A percentile compares a stretch with the other conserved stretches of the same genome.
Conservation (phyloP, 2,113 vertebrate species). For the Burhinus oedicnemus region DNA sequence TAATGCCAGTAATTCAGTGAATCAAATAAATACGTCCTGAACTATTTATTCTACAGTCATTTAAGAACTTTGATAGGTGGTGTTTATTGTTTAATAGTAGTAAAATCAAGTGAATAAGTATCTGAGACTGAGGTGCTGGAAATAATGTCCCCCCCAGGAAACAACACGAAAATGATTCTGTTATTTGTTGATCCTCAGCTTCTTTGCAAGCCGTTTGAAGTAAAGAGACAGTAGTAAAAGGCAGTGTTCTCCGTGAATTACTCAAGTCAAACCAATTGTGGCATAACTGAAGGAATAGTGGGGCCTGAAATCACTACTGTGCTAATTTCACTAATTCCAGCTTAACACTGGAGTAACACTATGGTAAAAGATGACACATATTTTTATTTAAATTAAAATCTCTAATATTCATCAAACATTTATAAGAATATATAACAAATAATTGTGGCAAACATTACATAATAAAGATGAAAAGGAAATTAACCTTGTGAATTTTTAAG, state of each 20-base stretch:
- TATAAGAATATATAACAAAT: slow-evolving; percentile 68
- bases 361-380: neutral
- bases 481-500: slow-evolving; percentile 72
- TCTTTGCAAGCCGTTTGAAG: neutral
- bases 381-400: slow-evolving; percentile 66
- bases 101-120: neutral
- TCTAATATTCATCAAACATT: slow-evolving; percentile 66
- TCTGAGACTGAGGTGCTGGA: neutral
- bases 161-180: neutral
- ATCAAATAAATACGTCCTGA: neutral
- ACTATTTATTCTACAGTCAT: neutral
- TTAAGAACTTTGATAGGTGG: neutral
- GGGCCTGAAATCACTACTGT: neutral
- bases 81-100: neutral
- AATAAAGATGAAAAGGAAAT: slow-evolving; percentile 71
- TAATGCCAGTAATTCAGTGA: neutral
- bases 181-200: neutral
- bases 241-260: neutral
- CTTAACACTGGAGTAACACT: neutral
- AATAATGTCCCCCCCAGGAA: neutral
- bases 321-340: neutral
- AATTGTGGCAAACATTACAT: slow-evolving; percentile 66
- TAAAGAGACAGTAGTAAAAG: neutral
- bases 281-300: neutral
- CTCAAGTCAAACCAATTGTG: neutral